Evolutionary conservation across 92 coral and sea anemone genomes (phyloP), one percentile per base, ranked within the genome.

Genomic region (Plumapathes pennacea): DNA sequence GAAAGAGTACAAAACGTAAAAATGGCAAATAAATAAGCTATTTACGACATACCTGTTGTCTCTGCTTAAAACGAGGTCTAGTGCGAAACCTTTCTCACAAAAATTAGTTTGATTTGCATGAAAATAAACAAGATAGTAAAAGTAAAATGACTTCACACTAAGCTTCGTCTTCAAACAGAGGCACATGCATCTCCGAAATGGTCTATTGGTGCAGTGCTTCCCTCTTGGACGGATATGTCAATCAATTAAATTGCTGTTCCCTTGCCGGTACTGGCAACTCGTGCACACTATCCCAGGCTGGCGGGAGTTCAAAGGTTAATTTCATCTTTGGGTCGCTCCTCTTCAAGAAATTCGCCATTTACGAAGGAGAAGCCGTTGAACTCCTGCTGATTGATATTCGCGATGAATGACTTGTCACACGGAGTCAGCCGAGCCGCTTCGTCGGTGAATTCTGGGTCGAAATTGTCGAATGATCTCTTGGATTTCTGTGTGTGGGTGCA

Each of bases 381-480:
- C 54, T 94, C 99, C 41, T 77, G 74, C 54, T 90, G 99, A 38
- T 94, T 94, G 53, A 94, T 94, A 72, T 94, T 94, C 17, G 99
- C 99, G 9, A 94, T 94, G 68, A 94, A 94, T 14, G 99, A 90
- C 77, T 94, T 94, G 80, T 94, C 99, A 27, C 96, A 94, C 0
- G 99, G 99, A 12, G 99, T 94, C 57, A 94, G 71, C 15, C 99
- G 81, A 4, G 99, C 99, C 3, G 99, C 99, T 53, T 94, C 99
- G 64, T 94, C 99, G 22, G 99, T 94, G 71, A 94, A 94, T 50
- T 94, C 99, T 0, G 96, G 94, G 57, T 94, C 99, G 59, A 94
- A 94, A 80, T 94, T 94, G 83, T 94, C 96, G 39, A 94, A 94
- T 2, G 99, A 94, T 28, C 99, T 90, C 67, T 94, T 94, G 62